Evolutionary conservation across 2,888 invertebrate species (phyloP), one percentile per base, ranked within the genome.

Genomic region (Mantis religiosa): DNA sequence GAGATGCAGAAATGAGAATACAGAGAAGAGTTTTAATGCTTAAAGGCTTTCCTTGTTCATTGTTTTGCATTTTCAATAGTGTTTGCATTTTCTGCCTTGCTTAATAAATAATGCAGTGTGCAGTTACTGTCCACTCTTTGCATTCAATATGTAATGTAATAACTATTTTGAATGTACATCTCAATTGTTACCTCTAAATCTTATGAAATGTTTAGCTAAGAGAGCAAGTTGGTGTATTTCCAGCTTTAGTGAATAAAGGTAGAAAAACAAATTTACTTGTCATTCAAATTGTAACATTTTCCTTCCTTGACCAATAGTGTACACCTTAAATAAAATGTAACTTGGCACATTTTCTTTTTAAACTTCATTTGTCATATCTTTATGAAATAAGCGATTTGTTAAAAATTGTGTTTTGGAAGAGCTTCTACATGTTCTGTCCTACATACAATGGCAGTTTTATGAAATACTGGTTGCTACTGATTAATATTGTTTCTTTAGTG

Each of bases 91-190:
- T 85, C 85, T 85, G 85, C 84, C 34, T 41, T 84, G 34, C 20
- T 28, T 28, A 85, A 20, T 71, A 71, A 25, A 71, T 71, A 71
- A 71, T 71, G 54, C 54, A 20, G 54, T 71, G 54, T 71, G 54
- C 54, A 71, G 54, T 71, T 71, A 71, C 85, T 85, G 47, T 85
- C 47, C 85, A 85, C 85, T 47, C 54, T 71, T 71, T 71, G 25
- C 54, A 71, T 71, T 71, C 20, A 71, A 71, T 71, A 71, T 25
- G 25, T 71, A 71, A 71, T 71, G 54, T 71, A 71, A 82, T 87
- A 87, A 87, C 87, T 87, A 87, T 87, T 87, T 87, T 82, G 41
- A 87, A 87, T 87, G 87, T 87, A 87, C 81, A 87, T 87, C 82
- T 87, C 82, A 87, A 87, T 87, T 87, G 87, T 87, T 87, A 87